Conservation (phyloP, 1,140 invertebrate genomes). For the Diabrotica undecimpunctata region DNA sequence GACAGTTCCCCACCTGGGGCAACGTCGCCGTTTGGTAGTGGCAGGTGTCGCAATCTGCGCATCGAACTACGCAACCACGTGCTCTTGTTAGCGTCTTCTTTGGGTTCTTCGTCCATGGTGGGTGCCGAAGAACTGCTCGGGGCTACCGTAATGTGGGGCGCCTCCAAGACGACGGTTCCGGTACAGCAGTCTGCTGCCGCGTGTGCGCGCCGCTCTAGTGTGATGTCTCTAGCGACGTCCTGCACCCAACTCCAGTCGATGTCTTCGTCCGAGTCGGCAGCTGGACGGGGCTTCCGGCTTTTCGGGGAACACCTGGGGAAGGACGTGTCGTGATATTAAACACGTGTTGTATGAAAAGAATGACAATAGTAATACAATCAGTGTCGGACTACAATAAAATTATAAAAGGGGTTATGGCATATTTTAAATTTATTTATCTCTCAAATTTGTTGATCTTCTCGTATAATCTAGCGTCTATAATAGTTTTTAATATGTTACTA, state of each 20-base stretch:
- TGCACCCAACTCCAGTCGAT: slow-evolving; percentile 38
- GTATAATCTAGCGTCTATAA: too few species aligned
- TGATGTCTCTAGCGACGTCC: slow-evolving; percentile 30
- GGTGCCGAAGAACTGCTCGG: slow-evolving; percentile 27
- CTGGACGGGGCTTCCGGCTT: slow-evolving; percentile 25
- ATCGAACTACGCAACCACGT: slow-evolving; percentile 46
- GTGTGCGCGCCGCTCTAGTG: slow-evolving; percentile 32
- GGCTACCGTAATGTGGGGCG: slow-evolving; percentile 16
- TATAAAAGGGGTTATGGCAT: too few species aligned
- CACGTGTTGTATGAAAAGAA: too few species aligned
- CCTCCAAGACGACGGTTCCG: slow-evolving; percentile 38
- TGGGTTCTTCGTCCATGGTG: slow-evolving; percentile 24
- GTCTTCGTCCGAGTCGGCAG: slow-evolving; percentile 28
- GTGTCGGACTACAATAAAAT: too few species aligned
- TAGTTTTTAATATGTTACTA: too few species aligned
- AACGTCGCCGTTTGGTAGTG: slow-evolving; percentile 35
- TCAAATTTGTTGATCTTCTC: too few species aligned
- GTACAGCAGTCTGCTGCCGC: slow-evolving; percentile 36
- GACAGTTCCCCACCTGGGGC: slow-evolving; percentile 14
- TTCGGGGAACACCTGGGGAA: slow-evolving; percentile 13
- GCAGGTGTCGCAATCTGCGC: slow-evolving; percentile 41
- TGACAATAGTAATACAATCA: too few species aligned
- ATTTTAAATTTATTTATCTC: too few species aligned
- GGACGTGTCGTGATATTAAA: neutral
- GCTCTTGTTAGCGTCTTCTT: slow-evolving; percentile 22